These are phyloP conservation scores for Cottus gobio DNA, from an alignment of 2,113 vertebrate genomes.

Conservation along the genomic window DNA sequence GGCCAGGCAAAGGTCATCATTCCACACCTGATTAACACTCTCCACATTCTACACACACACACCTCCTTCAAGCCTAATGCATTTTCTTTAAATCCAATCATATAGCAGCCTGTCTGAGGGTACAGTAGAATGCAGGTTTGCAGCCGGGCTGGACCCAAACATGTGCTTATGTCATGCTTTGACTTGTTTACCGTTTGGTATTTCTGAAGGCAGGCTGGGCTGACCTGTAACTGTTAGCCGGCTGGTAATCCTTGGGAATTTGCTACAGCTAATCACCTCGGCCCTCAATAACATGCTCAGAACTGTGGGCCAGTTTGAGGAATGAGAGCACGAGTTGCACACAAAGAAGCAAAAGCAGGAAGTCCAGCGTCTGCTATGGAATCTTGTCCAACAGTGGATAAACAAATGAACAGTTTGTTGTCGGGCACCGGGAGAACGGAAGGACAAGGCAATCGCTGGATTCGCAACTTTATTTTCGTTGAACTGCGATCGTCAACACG, in stretches of 20 bases:
- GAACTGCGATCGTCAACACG: slow-evolving; percentile 64
- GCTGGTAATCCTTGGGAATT: slow-evolving; percentile 73
- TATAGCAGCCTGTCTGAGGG: slow-evolving; percentile 7
- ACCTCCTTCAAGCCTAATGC: slow-evolving; percentile 32
- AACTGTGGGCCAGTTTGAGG: slow-evolving; percentile 40
- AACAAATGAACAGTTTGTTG: slow-evolving; percentile 70
- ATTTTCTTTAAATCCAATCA: slow-evolving; percentile 44
- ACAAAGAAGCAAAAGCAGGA: slow-evolving; percentile 69
- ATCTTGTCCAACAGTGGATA: slow-evolving; percentile 51
- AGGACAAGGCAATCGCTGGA: slow-evolving; percentile 65
- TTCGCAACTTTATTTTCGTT: slow-evolving; percentile 73
- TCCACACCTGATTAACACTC: slow-evolving; percentile 75
- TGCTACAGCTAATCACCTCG: slow-evolving; percentile 69
- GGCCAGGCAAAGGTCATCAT: slow-evolving; percentile 74
- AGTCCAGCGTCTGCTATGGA: slow-evolving; percentile 51
- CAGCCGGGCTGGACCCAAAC: slow-evolving; percentile 43
- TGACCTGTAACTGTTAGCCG: slow-evolving; percentile 72
- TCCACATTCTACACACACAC: slow-evolving; percentile 9
- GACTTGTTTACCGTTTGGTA: slow-evolving; percentile 75
- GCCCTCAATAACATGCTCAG: slow-evolving; percentile 43
- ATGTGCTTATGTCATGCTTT: slow-evolving; percentile 74
- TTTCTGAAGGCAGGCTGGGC: slow-evolving; percentile 60
- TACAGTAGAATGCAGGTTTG: slow-evolving; percentile 48
- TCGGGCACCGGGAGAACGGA: slow-evolving; percentile 55
- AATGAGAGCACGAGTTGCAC: slow-evolving; percentile 46